Conservation (phyloP, 2,113 vertebrate genomes). For the Stegostoma tigrinum region DNA sequence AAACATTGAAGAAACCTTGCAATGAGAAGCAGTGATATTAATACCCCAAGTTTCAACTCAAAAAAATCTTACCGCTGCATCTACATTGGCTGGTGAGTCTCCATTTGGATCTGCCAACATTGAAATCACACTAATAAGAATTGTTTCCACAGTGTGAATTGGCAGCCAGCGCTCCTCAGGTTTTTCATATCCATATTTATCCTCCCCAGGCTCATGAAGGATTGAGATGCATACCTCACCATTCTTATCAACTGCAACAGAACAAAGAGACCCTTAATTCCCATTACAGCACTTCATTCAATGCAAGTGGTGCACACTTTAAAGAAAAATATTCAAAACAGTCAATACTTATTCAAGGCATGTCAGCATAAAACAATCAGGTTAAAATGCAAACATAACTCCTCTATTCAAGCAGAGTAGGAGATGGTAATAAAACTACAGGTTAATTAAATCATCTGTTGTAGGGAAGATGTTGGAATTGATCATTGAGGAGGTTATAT, state of each 20-base stretch:
- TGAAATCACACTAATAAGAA: constrained; percentile 99
- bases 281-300: not conserved
- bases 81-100: constrained; percentile 95
- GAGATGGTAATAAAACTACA: too few species aligned
- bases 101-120: constrained; percentile 98
- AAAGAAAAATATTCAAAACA: not conserved
- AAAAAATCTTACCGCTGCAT: constrained; percentile 81
- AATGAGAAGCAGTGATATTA: too few species aligned
- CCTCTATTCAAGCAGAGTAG: too few species aligned
- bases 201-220: constrained; percentile 96
- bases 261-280: constrained; percentile 33
- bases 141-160: constrained; percentile 98
- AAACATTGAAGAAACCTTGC: too few species aligned
- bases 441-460: too few species aligned
- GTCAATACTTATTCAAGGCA: not conserved
- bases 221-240: constrained; percentile 99
- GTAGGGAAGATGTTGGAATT: too few species aligned
- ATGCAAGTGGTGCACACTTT: not conserved
- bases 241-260: constrained; percentile 87
- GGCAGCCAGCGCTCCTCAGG: constrained; percentile 98
- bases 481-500: too few species aligned
- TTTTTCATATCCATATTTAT: constrained; percentile 98
- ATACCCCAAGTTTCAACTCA: not conserved
- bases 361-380: too few species aligned
- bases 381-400: too few species aligned